Base-by-base conservation (phyloP, 1,140 invertebrate genomes). In the Lordiphosa stackelbergi region DNA sequence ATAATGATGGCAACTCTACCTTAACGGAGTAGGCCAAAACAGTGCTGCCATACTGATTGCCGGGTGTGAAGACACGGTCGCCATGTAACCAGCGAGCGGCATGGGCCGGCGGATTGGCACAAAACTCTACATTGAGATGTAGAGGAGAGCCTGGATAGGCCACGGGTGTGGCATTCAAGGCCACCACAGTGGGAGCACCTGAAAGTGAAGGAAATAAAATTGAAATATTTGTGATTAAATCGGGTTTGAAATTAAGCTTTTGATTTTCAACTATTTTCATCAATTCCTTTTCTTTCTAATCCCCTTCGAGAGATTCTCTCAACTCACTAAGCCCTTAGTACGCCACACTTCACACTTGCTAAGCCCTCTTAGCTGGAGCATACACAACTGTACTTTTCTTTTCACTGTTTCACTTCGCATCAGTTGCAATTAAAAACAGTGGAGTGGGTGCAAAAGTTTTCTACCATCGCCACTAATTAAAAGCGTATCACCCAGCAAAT, bases 71-170 rank as follows among this genome's bases (percentile, higher is more conserved):
- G 40, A 88, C 77, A 11, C 87, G 84, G 75, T 88, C 87, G 1
- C 86, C 87, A 47, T 88, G 87, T 34, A 88, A 41, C 87, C 87
- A 88, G 55, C 87, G 78, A 3, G 87, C 87, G 6, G 87, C 87
- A 64, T 87, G 81, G 3, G 87, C 87, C 6, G 87, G 84, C 5
- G 90, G 90, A 86, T 90, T 90, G 68, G 90, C 90, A 73, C 90
- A 90, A 69, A 90, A 90, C 79, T 90, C 90, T 62, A 90, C 90
- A 6, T 88, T 88, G 4, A 90, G 70, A 31, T 89, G 90, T 22
- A 90, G 56, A 0, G 89, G 89, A 13, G 89, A 89, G 19, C 89
- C 90, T n/a, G 89, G 88, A 53, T 90, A 88, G 16, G 89, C 89
- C 2, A 89, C 88, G 24, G 90, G 87, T 35, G 88, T 90, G 66